Conservation (phyloP, 2,797 vertebrate species). For the Amblyopsis hoosieri region DNA sequence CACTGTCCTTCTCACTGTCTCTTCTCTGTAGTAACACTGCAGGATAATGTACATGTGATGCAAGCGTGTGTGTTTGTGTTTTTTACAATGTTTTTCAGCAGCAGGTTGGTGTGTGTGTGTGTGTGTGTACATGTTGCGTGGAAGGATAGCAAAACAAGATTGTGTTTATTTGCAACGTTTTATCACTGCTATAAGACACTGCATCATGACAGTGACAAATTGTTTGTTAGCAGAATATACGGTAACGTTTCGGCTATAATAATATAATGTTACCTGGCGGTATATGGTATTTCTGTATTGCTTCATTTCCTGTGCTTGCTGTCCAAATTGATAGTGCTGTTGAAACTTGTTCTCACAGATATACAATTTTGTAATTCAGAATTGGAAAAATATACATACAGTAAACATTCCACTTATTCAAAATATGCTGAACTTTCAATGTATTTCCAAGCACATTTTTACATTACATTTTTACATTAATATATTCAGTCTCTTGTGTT, state of each 20-base stretch:
- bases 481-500: background rate
- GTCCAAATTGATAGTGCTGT: background rate
- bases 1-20: constrained; percentile 20
- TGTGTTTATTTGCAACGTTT: constrained; percentile 35
- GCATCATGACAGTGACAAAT: constrained; percentile 14
- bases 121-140: background rate
- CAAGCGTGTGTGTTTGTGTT: background rate
- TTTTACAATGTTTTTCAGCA: constrained; percentile 38
- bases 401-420: background rate
- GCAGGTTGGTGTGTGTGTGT: constrained; percentile 40
- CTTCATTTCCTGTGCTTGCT: background rate
- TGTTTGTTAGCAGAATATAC: too few relatives aligned
- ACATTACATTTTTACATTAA: too few relatives aligned
- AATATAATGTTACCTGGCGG: too few relatives aligned
- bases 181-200: constrained; percentile 35
- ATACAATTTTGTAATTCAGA: background rate
- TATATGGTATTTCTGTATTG: background rate
- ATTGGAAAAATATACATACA: background rate
- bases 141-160: background rate
- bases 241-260: too few relatives aligned
- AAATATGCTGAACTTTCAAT: background rate
- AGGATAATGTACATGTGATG: background rate
- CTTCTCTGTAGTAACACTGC: background rate
- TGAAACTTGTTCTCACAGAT: background rate
- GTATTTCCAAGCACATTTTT: background rate